Evolutionary conservation across 1,140 invertebrate genomes (phyloP), one percentile per base, ranked within the genome.

Genomic region (Bombus waltoni): DNA sequence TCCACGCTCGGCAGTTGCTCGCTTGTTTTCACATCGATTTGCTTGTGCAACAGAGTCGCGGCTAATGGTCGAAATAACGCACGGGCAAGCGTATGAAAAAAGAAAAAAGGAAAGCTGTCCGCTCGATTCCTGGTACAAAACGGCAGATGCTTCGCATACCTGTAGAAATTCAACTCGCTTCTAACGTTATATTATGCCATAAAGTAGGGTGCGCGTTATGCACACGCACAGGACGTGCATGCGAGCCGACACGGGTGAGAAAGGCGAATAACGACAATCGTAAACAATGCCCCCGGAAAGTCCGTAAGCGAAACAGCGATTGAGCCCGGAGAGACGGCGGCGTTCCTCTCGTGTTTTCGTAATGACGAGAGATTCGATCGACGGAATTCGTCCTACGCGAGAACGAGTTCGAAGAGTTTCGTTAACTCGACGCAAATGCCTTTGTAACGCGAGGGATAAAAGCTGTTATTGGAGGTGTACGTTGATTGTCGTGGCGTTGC

Each of bases 101-200:
- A 65, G 13, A 53, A 18, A 4, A 62, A 62, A 62, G 59, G 32
- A 76, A 44, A 28, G 62, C n/a, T 42, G 65, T 57, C 70, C 53
- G 59, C 62, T 65, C 47, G 5, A 22, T 53, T 53, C 47, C 22
- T 6, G 44, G 53, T 38, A 15, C 10, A 28, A 35, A 35, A 35
- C 42, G 59, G 59, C 73, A 42, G 85, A 89, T 62, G 82, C 81
- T 87, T 90, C 85, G 72, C 89, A 89, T 90, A 90, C 88, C 85
- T 18, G 25, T 47, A 81, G 59, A 73, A 87, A 87, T 89, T 87
- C 81, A 81, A 71, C 85, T 82, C 85, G 72, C 74, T 84, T 90
- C 88, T 84, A 87, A 84, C 88, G 85, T 89, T 88, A 80, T 85
- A 89, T 90, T 82, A 85, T 72, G 73, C 81, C 82, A 85, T 90